Evolutionary conservation across 2,888 invertebrate species (phyloP).

Genomic region (Trichacis sp.): DNA sequence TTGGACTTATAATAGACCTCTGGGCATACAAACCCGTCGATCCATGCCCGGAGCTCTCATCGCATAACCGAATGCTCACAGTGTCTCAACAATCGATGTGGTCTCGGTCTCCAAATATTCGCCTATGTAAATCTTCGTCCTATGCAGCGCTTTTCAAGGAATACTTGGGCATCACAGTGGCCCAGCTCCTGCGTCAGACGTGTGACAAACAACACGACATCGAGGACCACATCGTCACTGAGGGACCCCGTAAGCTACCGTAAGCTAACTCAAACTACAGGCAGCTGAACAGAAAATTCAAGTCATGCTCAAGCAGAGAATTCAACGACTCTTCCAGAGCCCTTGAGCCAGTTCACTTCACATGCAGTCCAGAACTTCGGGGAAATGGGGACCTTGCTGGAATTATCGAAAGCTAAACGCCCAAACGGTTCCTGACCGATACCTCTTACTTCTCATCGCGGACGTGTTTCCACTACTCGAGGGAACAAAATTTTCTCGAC

Average conservation of each 20-base stretch:
- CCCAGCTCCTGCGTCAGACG: too few relatives aligned
- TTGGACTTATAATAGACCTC: too few relatives aligned
- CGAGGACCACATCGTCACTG: too few relatives aligned
- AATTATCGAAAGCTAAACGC: background rate
- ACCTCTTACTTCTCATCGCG: background rate
- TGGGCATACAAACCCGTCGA: too few relatives aligned
- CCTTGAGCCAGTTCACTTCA: conserved; percentile 36
- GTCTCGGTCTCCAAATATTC: too few relatives aligned
- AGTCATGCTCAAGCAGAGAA: background rate
- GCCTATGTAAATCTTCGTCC: too few relatives aligned
- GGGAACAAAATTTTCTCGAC: background rate
- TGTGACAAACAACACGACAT: too few relatives aligned
- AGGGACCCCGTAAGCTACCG: too few relatives aligned
- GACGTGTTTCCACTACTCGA: background rate
- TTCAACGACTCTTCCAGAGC: background rate
- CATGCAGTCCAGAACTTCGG: background rate
- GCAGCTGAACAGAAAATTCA: background rate
- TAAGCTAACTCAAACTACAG: background rate
- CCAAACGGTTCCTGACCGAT: background rate
- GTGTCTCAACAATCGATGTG: background rate
- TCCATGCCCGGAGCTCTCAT: conserved; percentile 17
- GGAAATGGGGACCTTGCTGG: background rate
- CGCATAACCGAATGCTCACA: background rate
- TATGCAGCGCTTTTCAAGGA: too few relatives aligned
- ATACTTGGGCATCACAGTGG: too few relatives aligned